These are phyloP conservation scores for Orchestia grillus DNA, from an alignment of 1,140 invertebrate genomes.

Conservation along the genomic window DNA sequence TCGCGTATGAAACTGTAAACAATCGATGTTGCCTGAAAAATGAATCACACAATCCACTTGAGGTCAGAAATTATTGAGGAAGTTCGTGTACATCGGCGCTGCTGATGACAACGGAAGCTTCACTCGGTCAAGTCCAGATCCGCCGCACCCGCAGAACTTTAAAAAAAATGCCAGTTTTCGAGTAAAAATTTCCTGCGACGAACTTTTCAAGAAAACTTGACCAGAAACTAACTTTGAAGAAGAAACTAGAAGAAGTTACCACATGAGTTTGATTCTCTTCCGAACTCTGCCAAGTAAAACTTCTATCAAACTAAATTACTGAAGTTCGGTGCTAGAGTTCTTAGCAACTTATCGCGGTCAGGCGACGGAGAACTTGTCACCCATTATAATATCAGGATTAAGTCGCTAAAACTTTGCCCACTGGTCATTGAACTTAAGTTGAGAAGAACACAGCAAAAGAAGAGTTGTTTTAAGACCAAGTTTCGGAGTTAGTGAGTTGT, in stretches of 20 bases:
- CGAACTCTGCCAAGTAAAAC: slow-evolving; percentile 51
- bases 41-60: neutral
- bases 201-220: slow-evolving; percentile 48
- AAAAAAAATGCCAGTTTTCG: slow-evolving; percentile 6
- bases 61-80: neutral
- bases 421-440: neutral
- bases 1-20: neutral
- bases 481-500: slow-evolving; percentile 14
- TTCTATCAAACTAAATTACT: slow-evolving; percentile 50
- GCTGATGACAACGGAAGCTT: neutral
- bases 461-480: neutral
- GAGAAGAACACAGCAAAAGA: neutral
- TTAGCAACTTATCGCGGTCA: slow-evolving; percentile 34
- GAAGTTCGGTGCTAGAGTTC: slow-evolving; percentile 46
- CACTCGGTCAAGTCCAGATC: neutral
- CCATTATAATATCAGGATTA: slow-evolving; percentile 7
- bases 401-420: slow-evolving; percentile 5
- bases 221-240: slow-evolving; percentile 48
- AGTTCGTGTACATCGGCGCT: neutral
- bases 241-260: slow-evolving; percentile 53
- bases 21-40: neutral
- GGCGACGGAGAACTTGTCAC: neutral
- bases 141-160: neutral
- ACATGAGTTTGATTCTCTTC: slow-evolving; percentile 50
- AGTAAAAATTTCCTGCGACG: slow-evolving; percentile 27